phyloP scores from a whole-genome alignment of 92 coral and sea anemone species.

The Muricea muricata region DNA sequence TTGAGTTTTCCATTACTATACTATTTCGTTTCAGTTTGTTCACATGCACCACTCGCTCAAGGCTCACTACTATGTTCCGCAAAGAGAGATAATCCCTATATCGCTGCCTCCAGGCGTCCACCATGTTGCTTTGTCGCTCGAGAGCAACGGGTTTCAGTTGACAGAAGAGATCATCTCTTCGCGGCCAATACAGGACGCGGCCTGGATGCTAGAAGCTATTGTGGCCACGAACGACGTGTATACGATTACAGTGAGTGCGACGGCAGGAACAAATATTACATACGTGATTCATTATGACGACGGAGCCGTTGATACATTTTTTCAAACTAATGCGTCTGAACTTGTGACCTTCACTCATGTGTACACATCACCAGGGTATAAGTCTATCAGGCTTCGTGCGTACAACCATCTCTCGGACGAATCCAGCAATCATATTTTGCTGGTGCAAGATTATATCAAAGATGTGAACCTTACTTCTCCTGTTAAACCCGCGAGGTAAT shows the following conservation, averaged over 20 bases:
- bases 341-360: conserved; percentile 1
- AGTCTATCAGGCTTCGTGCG: conserved; percentile 8
- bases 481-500: not conserved
- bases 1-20: too few relatives aligned
- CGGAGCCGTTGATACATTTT: conserved; percentile 34
- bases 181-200: not conserved
- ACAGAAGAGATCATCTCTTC: not conserved
- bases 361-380: conserved; percentile 9
- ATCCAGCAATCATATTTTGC: not conserved
- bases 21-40: not conserved
- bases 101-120: conserved; percentile 20
- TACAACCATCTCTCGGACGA: not conserved
- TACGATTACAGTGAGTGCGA: conserved; percentile 37
- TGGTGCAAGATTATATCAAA: conserved; percentile 44
- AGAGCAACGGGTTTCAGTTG: not conserved
- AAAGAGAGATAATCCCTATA: not conserved
- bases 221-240: conserved; percentile 1
- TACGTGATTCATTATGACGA: conserved; percentile 87
- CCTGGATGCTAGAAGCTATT: not conserved
- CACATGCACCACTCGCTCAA: conserved; percentile 18
- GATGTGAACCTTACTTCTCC: conserved; percentile 42
- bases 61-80: conserved; percentile 8
- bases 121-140: not conserved
- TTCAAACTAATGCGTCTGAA: not conserved
- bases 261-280: conserved; percentile 79